phyloP scores from a whole-genome alignment of 2,888 invertebrate genomes.

The Tetragnatha montana region DNA sequence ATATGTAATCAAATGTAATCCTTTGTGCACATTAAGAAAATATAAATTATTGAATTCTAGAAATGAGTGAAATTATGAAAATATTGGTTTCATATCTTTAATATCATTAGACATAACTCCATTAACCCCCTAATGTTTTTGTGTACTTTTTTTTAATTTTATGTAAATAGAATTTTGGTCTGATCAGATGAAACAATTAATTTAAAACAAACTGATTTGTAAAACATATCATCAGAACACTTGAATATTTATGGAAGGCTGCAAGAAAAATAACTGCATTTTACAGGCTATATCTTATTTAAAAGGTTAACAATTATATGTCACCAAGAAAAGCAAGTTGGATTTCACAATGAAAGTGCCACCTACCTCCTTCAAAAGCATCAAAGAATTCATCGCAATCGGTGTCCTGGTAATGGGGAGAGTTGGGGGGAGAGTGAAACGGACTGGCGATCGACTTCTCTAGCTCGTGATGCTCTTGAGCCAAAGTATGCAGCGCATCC shows the following conservation, averaged over 20 bases:
- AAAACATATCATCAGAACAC: not conserved
- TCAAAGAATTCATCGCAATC: slow-evolving; percentile 74
- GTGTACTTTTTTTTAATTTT: no score
- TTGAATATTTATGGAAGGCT: not conserved
- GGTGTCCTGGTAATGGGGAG: slow-evolving; percentile 72
- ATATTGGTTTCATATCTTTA: no score
- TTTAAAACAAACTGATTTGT: not conserved
- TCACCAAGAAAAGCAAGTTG: no score
- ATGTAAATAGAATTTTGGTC: no score
- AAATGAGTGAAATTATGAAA: no score
- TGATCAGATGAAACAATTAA: not conserved
- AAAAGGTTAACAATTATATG: not conserved
- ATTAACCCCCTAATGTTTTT: no score
- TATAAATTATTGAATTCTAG: no score
- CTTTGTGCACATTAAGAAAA: no score
- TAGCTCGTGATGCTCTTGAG: slow-evolving; percentile 82
- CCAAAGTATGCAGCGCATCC: slow-evolving; percentile 82
- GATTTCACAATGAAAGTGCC: no score
- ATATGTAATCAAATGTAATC: no score
- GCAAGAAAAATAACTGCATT: not conserved
- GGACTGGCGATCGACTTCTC: slow-evolving; percentile 80
- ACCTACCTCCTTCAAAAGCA: slow-evolving; percentile 73
- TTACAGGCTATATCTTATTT: no score
- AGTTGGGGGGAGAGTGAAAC: slow-evolving; percentile 70
- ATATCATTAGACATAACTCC: no score